phyloP scores from a whole-genome alignment of 2,888 invertebrate species.

The Cerastis leucographa region DNA sequence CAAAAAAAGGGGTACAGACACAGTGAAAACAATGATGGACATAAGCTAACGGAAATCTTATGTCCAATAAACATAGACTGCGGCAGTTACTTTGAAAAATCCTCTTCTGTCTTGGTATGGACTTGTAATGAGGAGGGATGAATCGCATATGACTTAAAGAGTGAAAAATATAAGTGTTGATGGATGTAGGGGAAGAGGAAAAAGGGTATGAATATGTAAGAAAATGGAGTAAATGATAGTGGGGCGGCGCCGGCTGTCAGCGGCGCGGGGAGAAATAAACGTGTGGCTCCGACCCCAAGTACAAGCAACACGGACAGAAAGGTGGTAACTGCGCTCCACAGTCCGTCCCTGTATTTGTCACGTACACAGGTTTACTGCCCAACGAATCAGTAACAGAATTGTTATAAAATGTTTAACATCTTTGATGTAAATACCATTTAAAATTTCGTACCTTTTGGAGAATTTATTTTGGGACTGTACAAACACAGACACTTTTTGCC shows the following conservation, averaged over 20 bases:
- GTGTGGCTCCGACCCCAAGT: not conserved
- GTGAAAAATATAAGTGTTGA: not conserved
- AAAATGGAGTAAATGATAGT: not conserved
- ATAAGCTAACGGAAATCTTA: not conserved
- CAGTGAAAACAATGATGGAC: not conserved
- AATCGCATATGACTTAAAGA: not conserved
- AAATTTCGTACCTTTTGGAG: conserved; percentile 18
- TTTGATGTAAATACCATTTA: conserved; percentile 44
- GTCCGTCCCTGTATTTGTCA: conserved; percentile 42
- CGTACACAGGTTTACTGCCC: conserved; percentile 67
- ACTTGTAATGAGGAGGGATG: not conserved
- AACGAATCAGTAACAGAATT: conserved; percentile 59
- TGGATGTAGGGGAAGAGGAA: not conserved
- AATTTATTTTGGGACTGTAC: not conserved
- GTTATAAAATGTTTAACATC: conserved; percentile 68
- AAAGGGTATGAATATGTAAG: too few relatives aligned
- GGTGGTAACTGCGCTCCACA: not conserved
- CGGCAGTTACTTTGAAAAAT: not conserved
- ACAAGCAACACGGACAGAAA: not conserved
- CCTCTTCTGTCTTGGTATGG: not conserved
- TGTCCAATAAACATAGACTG: not conserved
- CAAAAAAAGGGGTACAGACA: too few relatives aligned
- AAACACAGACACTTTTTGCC: too few relatives aligned
- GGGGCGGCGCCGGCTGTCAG: not conserved
- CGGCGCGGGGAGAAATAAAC: not conserved